A percentile compares a stretch with the other conserved stretches of the same genome.
Evolutionary conservation across 2,888 invertebrate genomes (phyloP).

Genomic region (Hirtodrosophila cameraria): DNA sequence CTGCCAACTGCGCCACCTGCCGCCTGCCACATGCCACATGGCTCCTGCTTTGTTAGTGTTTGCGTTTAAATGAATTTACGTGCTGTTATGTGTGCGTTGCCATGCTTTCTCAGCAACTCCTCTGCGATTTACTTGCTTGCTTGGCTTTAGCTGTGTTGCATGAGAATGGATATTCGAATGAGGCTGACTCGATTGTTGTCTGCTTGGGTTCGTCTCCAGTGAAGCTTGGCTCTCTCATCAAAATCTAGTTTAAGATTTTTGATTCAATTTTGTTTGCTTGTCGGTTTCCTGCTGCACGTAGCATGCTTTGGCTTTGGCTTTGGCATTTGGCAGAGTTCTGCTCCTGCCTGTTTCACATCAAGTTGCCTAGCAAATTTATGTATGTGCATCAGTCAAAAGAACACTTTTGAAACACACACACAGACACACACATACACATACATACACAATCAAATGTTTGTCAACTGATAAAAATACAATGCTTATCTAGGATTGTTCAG

Average conservation of each 20-base stretch:
- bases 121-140: conserved; percentile 59
- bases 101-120: conserved; percentile 32
- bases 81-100: conserved; percentile 45
- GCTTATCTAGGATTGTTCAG: conserved; percentile 20
- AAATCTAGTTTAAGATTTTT: conserved; percentile 75
- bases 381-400: conserved; percentile 47
- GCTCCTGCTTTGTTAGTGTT: conserved; percentile 24
- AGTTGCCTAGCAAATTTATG: conserved; percentile 34
- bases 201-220: conserved; percentile 25
- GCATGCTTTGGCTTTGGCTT: conserved; percentile 24
- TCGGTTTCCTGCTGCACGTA: conserved; percentile 49
- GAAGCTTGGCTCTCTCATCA: conserved; percentile 48
- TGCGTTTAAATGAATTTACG: conserved; percentile 58
- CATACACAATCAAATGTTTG: conserved; percentile 7
- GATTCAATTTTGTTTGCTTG: conserved; percentile 70
- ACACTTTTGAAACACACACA: conserved; percentile 36
- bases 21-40: conserved; percentile 9
- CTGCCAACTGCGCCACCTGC: conserved; percentile 5
- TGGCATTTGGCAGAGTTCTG: conserved; percentile 20
- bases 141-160: conserved; percentile 50
- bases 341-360: conserved; percentile 3
- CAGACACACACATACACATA: conserved; percentile 12
- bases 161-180: conserved; percentile 24
- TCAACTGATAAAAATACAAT: conserved; percentile 38
- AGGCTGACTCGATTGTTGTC: conserved; percentile 50